These are phyloP conservation scores for Gasterosteus nipponicus DNA, from an alignment of 2,113 vertebrate genomes.

Conservation along the genomic window DNA sequence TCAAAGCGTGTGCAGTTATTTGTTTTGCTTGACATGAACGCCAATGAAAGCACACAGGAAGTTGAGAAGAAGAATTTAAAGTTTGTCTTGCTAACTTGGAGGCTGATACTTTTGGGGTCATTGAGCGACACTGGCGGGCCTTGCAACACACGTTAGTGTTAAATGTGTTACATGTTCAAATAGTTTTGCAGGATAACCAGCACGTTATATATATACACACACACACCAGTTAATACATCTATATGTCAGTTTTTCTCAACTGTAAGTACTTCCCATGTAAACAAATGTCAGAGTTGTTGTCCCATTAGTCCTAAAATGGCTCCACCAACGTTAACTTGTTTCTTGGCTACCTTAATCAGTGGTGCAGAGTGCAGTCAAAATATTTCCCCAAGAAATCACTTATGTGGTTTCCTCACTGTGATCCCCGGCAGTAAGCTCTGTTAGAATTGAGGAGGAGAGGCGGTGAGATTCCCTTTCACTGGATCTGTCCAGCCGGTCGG, in stretches of 20 bases:
- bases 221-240: not conserved
- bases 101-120: slow-evolving; percentile 16
- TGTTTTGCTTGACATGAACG: slow-evolving; percentile 4
- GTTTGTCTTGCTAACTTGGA: slow-evolving; percentile 5
- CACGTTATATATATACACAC: not conserved
- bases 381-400: slow-evolving; percentile 48
- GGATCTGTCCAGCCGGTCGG: slow-evolving; percentile 41
- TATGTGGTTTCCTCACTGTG: slow-evolving; percentile 42
- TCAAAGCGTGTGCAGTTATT: slow-evolving; percentile 17
- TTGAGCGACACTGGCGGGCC: slow-evolving; percentile 35
- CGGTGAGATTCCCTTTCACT: slow-evolving; percentile 55
- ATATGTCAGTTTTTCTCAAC: slow-evolving; percentile 21
- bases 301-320: slow-evolving; percentile 56
- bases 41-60: not conserved
- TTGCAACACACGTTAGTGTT: slow-evolving; percentile 67
- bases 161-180: slow-evolving; percentile 42
- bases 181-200: slow-evolving; percentile 33
- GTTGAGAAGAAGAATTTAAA: not conserved
- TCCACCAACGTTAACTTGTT: slow-evolving; percentile 39
- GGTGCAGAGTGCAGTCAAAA: slow-evolving; percentile 36
- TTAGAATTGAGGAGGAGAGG: slow-evolving; percentile 59
- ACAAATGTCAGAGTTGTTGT: slow-evolving; percentile 26
- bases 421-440: slow-evolving; percentile 53
- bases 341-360: slow-evolving; percentile 45
- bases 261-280: slow-evolving; percentile 37